phyloP scores from a whole-genome alignment of 2,113 vertebrate species.

The Sorex fumeus region DNA sequence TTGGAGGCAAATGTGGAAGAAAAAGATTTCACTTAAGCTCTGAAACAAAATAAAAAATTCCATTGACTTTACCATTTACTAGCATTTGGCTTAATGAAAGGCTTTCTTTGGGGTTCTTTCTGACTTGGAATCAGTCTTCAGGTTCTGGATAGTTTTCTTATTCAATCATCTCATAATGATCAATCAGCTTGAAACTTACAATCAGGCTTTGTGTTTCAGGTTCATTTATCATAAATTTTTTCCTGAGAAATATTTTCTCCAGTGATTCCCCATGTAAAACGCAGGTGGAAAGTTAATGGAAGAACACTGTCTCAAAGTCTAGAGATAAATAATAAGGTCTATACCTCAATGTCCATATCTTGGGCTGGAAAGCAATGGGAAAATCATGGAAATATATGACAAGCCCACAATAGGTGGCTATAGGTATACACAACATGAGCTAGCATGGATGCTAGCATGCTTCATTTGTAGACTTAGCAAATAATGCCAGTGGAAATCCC shows the following conservation, averaged over 20 bases:
- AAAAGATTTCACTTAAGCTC: slow-evolving; percentile 49
- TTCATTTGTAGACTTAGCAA: neutral
- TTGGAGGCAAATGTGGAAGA: neutral
- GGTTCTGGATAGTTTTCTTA: slow-evolving; percentile 36
- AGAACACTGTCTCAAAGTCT: neutral
- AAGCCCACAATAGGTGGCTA: neutral
- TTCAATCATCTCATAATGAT: neutral
- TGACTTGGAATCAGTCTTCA: slow-evolving; percentile 40
- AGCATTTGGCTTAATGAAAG: slow-evolving; percentile 45
- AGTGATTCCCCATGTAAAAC: neutral
- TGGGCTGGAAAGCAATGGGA: neutral
- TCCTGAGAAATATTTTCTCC: slow-evolving; percentile 1
- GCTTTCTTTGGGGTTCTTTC: slow-evolving; percentile 47
- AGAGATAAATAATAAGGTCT: slow-evolving; percentile 40
- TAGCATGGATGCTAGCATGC: neutral
- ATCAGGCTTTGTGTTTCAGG: neutral
- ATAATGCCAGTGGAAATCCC: neutral
- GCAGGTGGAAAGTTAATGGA: slow-evolving; percentile 15
- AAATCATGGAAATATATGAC: neutral
- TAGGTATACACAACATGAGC: no score
- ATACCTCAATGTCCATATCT: neutral
- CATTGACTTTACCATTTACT: slow-evolving; percentile 41
- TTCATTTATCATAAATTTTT: slow-evolving; percentile 49
- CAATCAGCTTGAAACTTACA: neutral
- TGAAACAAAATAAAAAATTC: slow-evolving; percentile 67